Percentiles rank a stretch among this genome's conserved stretches.
Evolutionary conservation across 2,888 invertebrate species (phyloP).

Genomic region (Spodoptera littoralis): DNA sequence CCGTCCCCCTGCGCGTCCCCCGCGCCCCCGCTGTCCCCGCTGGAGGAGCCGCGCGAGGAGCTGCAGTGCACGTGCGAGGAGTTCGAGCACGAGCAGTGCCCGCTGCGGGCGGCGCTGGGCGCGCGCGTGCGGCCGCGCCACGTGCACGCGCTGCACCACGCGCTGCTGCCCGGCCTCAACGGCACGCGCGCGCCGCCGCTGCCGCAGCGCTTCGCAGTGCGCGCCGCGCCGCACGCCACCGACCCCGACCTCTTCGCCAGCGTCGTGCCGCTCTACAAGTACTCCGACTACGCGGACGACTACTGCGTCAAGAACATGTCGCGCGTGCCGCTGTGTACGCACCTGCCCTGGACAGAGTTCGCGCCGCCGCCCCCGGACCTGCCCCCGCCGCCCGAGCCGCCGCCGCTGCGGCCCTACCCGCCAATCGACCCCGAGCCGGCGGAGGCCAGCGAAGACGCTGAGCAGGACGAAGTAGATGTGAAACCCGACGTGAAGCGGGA

Average conservation of each 20-base stretch:
- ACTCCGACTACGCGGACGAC: constrained; percentile 86
- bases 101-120: constrained; percentile 74
- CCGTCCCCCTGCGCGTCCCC: constrained; percentile 52
- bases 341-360: constrained; percentile 79
- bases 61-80: constrained; percentile 73
- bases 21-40: constrained; percentile 59
- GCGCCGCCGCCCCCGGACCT: constrained; percentile 78
- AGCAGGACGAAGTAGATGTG: constrained; percentile 25
- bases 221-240: constrained; percentile 68
- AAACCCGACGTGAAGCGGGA: constrained; percentile 40
- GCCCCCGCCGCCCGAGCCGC: constrained; percentile 77
- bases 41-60: constrained; percentile 73
- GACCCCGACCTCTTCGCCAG: constrained; percentile 77
- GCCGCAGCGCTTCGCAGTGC: constrained; percentile 80
- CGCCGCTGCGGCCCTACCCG: constrained; percentile 76
- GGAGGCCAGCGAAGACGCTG: constrained; percentile 50
- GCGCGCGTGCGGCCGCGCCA: constrained; percentile 84
- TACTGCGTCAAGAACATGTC: constrained; percentile 81
- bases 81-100: constrained; percentile 68
- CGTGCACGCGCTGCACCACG: constrained; percentile 88
- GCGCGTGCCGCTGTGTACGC: constrained; percentile 73
- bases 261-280: constrained; percentile 83
- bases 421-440: constrained; percentile 70
- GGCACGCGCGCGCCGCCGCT: constrained; percentile 86
- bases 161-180: constrained; percentile 88